Evolutionary conservation across 1,140 invertebrate genomes (phyloP), one percentile per base, ranked within the genome.

Genomic region (Mycetomoellerius zeteki): DNA sequence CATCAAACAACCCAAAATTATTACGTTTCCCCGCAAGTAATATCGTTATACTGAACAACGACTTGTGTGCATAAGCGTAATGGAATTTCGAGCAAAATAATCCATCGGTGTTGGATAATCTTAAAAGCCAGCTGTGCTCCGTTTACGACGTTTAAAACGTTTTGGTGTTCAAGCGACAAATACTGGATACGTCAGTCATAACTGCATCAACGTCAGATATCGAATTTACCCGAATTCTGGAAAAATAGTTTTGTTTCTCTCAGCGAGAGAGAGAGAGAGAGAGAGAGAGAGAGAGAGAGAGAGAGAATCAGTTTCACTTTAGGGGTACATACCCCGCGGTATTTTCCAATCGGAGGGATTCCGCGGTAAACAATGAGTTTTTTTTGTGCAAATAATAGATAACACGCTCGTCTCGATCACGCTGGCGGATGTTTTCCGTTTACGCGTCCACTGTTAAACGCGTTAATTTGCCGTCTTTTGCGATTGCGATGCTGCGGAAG

Each of bases 371-470:
- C 62, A 87, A 73, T 47, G 30, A 30, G 33, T 43, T 65, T 72
- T 84, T 67, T 87, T 73, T 65, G 16, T 24, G 58, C 80, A 87
- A 87, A 84, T 75, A 84, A 84, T 75, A 62, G 69, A 75, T 62
- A 62, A 64, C 64, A n/a, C 67, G 52, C 37, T 43, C 54, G 50
- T 47, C 37, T n/a, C 62, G 6, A 27, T n/a, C 33, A 37, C 64
- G 80, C 52, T 54, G 52, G 67, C 37, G 69, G 69, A 75, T 62
- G 37, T 84, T 60, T 82, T 30, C n/a, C 67, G 12, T 58, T 75
- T 75, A 21, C 54, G 80, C 24, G 33, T 16, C 2, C 54, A 24
- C 37, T 24, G 67, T 73, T 60, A 73, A 60, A 75, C 37, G 37
- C 54, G 54, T 24, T 84, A 84, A 84, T 75, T 73, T 84, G 27